Evolutionary conservation across 2,888 invertebrate species (phyloP).

Genomic region (Drosophila mayaguana): DNA sequence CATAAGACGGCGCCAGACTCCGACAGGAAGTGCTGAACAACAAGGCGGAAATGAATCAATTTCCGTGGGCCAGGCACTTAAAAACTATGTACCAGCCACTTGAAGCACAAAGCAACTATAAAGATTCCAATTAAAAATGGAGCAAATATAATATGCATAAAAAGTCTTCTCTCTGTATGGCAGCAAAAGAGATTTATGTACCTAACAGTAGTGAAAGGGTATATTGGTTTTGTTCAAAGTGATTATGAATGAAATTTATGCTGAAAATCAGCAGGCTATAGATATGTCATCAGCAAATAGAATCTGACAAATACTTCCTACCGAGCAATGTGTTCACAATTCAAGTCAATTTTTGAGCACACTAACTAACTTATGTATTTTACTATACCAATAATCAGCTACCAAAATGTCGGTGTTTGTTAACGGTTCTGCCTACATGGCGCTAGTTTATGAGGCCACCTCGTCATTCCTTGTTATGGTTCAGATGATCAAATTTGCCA

Average conservation of each 20-base stretch:
- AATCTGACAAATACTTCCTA: not conserved
- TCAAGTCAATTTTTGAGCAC: not conserved
- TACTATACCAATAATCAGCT: not conserved
- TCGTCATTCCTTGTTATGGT: conserved; percentile 14
- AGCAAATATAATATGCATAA: conserved; percentile 11
- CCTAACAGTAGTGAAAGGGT: not conserved
- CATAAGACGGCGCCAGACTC: conserved; percentile 28
- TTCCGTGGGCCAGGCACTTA: conserved; percentile 75
- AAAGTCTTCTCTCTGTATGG: conserved; percentile 6
- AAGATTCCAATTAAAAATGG: conserved; percentile 47
- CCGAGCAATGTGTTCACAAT: not conserved
- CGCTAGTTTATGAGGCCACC: conserved; percentile 29
- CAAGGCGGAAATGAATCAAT: conserved; percentile 77
- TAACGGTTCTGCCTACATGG: conserved; percentile 21
- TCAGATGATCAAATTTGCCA: conserved; percentile 6
- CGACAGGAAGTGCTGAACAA: conserved; percentile 63
- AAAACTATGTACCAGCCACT: conserved; percentile 68
- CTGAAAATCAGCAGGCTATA: not conserved
- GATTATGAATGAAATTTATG: not conserved
- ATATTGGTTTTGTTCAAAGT: too few relatives aligned
- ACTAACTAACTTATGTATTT: not conserved
- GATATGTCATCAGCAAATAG: not conserved
- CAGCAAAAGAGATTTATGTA: conserved; percentile 26
- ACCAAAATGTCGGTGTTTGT: conserved; percentile 20
- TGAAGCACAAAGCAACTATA: conserved; percentile 48